These are phyloP conservation scores for Phragmatobia fuliginosa DNA, from an alignment of 2,888 invertebrate species.

Conservation along the genomic window DNA sequence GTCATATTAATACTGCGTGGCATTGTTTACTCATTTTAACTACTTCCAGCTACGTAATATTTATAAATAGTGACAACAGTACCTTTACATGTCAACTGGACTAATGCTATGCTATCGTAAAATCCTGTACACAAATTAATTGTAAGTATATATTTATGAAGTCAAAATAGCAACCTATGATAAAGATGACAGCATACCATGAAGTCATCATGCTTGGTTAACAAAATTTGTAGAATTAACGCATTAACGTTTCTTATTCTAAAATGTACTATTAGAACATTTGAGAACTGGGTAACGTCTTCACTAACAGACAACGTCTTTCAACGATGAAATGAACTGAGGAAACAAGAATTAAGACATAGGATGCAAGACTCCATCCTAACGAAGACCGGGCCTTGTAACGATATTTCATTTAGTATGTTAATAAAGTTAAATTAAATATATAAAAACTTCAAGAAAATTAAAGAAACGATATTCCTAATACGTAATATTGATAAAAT, in stretches of 20 bases:
- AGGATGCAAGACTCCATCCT: background rate
- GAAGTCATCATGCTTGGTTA: background rate
- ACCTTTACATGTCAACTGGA: conserved; percentile 3
- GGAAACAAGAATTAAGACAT: no score
- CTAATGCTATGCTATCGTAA: conserved; percentile 10
- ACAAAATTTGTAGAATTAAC: background rate
- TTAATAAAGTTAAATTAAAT: no score
- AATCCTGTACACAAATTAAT: conserved; percentile 10
- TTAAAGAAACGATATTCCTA: no score
- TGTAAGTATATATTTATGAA: conserved; percentile 9
- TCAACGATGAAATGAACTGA: background rate
- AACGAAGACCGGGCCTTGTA: background rate
- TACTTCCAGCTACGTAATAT: conserved; percentile 26
- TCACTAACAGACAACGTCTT: background rate
- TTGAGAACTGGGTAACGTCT: background rate
- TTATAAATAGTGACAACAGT: conserved; percentile 35
- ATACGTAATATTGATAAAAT: no score
- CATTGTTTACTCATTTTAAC: conserved; percentile 27
- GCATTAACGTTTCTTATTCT: background rate
- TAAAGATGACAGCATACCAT: conserved; percentile 35
- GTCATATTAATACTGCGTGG: conserved; percentile 16
- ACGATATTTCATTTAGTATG: background rate
- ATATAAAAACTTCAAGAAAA: no score
- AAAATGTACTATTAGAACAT: background rate
- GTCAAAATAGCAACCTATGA: conserved; percentile 31